A percentile compares a stretch with the other conserved stretches of the same genome.
These are phyloP conservation scores for Sakesphorus luctuosus DNA, from an alignment of 2,113 vertebrate species.

Conservation along the genomic window DNA sequence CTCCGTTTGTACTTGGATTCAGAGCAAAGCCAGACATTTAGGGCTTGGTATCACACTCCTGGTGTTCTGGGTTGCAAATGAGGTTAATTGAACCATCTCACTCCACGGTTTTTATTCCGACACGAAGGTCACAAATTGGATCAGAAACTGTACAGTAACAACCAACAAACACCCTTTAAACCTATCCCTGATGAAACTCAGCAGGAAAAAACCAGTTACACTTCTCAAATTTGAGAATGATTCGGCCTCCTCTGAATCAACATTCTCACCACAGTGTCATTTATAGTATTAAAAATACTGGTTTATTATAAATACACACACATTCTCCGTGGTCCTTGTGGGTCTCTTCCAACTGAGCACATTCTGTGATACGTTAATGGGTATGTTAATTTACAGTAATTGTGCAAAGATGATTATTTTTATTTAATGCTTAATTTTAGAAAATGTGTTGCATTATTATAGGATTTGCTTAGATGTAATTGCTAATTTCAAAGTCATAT, in stretches of 20 bases:
- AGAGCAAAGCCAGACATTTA: constrained; percentile 12
- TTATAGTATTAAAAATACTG: not conserved
- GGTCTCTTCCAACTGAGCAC: not conserved
- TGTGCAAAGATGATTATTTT: not conserved
- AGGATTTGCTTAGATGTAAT: not conserved
- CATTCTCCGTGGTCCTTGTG: not conserved
- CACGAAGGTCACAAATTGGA: constrained; percentile 19
- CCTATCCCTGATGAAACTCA: not conserved
- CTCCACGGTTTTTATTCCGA: constrained; percentile 17
- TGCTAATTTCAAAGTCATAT: not conserved
- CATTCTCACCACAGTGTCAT: not conserved
- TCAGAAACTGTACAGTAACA: not conserved
- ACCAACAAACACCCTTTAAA: constrained; percentile 10
- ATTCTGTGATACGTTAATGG: not conserved
- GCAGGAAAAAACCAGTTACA: not conserved
- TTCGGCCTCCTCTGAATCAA: not conserved
- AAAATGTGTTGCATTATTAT: not conserved
- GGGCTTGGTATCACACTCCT: not conserved
- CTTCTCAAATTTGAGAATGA: not conserved
- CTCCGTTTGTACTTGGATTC: constrained; percentile 19
- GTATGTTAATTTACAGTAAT: not conserved
- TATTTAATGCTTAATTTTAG: not conserved
- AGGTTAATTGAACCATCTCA: constrained; percentile 46
- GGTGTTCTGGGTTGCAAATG: not conserved
- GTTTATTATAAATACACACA: not conserved